phyloP scores from a whole-genome alignment of 2,113 vertebrate species.

The Lagopus leucura region DNA sequence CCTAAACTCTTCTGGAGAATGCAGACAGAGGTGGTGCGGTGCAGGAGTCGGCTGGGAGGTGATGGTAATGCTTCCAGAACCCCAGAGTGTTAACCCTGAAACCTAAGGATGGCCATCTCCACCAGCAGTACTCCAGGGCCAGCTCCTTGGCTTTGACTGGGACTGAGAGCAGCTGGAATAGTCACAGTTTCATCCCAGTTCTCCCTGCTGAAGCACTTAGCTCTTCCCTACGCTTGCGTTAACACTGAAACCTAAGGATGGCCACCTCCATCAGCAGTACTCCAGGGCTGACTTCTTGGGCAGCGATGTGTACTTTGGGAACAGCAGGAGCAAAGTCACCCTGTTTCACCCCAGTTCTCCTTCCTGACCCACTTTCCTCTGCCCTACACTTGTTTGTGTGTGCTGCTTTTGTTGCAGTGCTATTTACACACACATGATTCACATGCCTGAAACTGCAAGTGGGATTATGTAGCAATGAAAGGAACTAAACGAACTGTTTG shows the following conservation, averaged over 20 bases:
- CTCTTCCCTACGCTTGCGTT: neutral
- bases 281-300: neutral
- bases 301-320: fast-evolving
- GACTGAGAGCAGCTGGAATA: neutral
- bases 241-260: neutral
- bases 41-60: neutral
- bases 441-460: neutral
- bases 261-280: neutral
- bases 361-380: neutral
- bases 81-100: neutral
- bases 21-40: fast-evolving
- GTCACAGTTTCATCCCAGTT: neutral
- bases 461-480: fast-evolving
- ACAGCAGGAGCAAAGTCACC: neutral
- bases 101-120: neutral
- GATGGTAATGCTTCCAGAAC: neutral
- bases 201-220: neutral
- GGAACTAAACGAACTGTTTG: neutral
- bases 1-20: neutral
- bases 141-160: neutral
- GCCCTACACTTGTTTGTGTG: neutral
- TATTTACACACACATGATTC: fast-evolving
- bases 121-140: neutral
- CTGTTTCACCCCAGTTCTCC: neutral
- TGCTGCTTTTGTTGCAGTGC: neutral